These are phyloP conservation scores for Nyctibius bracteatus DNA, from an alignment of 2,113 vertebrate genomes.

Conservation along the genomic window DNA sequence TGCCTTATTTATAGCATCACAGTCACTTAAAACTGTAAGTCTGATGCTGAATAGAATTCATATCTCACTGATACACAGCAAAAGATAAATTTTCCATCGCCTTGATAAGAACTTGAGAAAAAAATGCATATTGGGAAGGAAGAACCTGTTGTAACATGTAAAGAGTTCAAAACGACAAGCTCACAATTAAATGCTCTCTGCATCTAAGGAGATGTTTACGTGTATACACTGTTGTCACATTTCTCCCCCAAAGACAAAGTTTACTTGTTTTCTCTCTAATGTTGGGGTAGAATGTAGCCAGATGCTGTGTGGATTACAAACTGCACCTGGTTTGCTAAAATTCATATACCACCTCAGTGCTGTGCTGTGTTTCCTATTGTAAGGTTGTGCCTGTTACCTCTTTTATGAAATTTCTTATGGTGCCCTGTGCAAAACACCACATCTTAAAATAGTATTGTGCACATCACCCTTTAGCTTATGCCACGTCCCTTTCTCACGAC, in stretches of 20 bases:
- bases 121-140: background rate
- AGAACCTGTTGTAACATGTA: background rate
- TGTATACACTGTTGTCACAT: background rate
- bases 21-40: background rate
- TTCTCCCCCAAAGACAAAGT: background rate
- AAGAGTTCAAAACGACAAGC: background rate
- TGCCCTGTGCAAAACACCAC: background rate
- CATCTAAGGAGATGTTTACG: background rate
- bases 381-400: background rate
- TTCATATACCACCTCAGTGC: background rate
- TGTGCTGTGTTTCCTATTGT: background rate
- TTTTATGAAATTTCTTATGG: background rate
- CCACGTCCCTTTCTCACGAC: background rate
- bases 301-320: background rate
- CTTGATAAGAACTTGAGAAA: background rate
- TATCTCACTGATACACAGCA: background rate
- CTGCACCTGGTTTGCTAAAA: background rate
- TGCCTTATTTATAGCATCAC: background rate
- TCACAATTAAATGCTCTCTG: background rate
- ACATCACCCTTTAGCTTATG: background rate
- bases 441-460: background rate
- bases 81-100: background rate
- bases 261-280: background rate
- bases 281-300: background rate
- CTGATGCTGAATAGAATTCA: conserved; percentile 15